These are phyloP conservation scores for Drosophila koepferae DNA, from an alignment of 2,888 invertebrate species.

Conservation along the genomic window DNA sequence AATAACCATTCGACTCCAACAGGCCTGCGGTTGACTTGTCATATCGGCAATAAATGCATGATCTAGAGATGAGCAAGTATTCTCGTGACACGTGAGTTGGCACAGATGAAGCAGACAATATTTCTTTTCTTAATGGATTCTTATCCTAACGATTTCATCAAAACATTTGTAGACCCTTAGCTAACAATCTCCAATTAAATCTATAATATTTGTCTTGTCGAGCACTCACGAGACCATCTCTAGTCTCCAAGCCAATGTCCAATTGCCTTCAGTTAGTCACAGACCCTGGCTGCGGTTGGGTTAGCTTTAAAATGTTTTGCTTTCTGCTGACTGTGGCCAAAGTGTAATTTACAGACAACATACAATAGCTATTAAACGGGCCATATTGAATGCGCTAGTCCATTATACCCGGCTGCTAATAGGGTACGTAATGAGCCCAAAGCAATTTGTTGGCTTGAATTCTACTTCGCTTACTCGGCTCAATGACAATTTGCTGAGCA, in stretches of 20 bases:
- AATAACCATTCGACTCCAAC: too few relatives aligned
- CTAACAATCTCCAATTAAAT: too few relatives aligned
- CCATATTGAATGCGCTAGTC: slow-evolving; percentile 20
- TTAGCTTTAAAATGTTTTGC: not conserved
- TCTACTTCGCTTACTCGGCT: slow-evolving; percentile 60
- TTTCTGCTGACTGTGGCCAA: slow-evolving; percentile 13
- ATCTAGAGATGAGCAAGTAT: not conserved
- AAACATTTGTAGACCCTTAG: too few relatives aligned
- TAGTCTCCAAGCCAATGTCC: not conserved
- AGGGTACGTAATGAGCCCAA: slow-evolving; percentile 28
- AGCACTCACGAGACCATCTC: not conserved
- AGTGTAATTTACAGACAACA: slow-evolving; percentile 9
- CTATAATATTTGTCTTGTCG: too few relatives aligned
- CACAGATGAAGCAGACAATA: too few relatives aligned
- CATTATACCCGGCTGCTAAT: slow-evolving; percentile 30
- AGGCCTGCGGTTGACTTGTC: too few relatives aligned
- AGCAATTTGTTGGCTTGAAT: slow-evolving; percentile 49
- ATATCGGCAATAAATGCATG: too few relatives aligned
- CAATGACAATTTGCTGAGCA: slow-evolving; percentile 65
- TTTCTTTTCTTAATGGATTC: too few relatives aligned
- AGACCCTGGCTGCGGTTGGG: not conserved
- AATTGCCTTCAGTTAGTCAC: slow-evolving; percentile 2
- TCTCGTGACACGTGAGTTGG: too few relatives aligned
- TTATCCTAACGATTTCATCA: too few relatives aligned
- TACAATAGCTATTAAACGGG: slow-evolving; percentile 5